A percentile compares a stretch with the other conserved stretches of the same genome.
Evolutionary conservation across 2,888 invertebrate species (phyloP).

Genomic region (Galerucella nymphaeae): DNA sequence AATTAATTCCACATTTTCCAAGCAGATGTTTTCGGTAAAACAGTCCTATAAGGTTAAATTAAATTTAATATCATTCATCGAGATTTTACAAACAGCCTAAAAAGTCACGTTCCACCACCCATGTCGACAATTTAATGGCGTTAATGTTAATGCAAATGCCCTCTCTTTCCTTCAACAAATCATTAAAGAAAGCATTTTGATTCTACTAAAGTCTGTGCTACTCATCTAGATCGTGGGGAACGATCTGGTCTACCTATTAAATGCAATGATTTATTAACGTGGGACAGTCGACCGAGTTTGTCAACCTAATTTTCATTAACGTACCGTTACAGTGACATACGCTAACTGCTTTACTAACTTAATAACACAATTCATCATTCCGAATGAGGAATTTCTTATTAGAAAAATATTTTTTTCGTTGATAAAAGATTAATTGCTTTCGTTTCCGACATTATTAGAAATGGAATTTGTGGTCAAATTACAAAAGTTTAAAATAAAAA

Average conservation of each 20-base stretch:
- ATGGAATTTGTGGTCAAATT: too few species aligned
- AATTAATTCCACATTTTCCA: constrained; percentile 9
- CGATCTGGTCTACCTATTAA: constrained; percentile 29
- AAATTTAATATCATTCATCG: constrained; percentile 29
- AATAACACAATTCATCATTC: background rate
- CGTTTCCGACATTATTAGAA: too few species aligned
- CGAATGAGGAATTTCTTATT: background rate
- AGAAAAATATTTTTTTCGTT: background rate
- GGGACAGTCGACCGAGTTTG: constrained; percentile 14
- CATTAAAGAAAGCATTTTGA: constrained; percentile 37
- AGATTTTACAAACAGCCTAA: constrained; percentile 30
- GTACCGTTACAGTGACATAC: background rate
- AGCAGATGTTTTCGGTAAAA: constrained; percentile 31
- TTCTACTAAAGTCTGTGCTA: constrained; percentile 16
- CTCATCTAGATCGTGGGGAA: constrained; percentile 22
- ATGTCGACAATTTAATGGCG: constrained; percentile 40
- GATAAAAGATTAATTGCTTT: background rate
- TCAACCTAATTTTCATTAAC: constrained; percentile 23
- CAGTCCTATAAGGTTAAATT: constrained; percentile 13
- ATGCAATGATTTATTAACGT: constrained; percentile 28
- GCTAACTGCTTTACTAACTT: background rate
- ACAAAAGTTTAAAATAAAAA: too few species aligned
- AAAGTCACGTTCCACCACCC: constrained; percentile 47
- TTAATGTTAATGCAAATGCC: constrained; percentile 41
- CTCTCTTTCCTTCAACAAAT: constrained; percentile 38